Base-by-base conservation (phyloP, 2,888 invertebrate species). In the Nemurella pictetii region DNA sequence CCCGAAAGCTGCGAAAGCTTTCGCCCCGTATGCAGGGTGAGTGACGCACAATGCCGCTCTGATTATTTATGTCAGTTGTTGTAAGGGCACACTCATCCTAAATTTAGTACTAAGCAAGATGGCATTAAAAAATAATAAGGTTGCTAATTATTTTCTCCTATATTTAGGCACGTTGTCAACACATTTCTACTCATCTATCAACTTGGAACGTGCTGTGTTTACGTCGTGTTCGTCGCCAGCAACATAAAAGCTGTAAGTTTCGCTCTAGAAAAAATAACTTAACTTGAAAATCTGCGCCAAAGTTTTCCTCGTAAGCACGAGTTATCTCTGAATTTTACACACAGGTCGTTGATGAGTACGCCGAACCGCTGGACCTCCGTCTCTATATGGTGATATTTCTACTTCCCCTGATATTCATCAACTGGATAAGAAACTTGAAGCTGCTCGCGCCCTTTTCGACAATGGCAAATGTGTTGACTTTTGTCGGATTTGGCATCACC, bases 181-280 rank as follows among this genome's bases (percentile, higher is more conserved):
- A 90, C 91, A 0, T 96, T 96, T 88, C 91, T 96, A 1, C 89
- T 98, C 87, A 92, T 97, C 84, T 99, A 98, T 88, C 99, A 99
- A 90, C 92, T 99, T 88, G 99, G 99, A 80, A 97, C 97, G 82
- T 98, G 99, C 90, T 98, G 98, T 90, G 98, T 99, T 0, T 99
- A 99, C 90, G 95, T 97, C 28, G 96, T 99, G 0, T 99, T 99
- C 90, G 96, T 99, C 82, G 94, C 98, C 0, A 94, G 94, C 86
- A 98, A 97, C 90, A 92, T 98, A n/a, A 92, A 95, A 89, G 92
- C 91, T 87, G 95, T 96, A 83, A 83, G 84, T 82, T 2, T 55
- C 55, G 55, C 9, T n/a, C n/a, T n/a, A 55, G 20, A 55, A 35
- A 35, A 35, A 35, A 35, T 12, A 12, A 12, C 5, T 5, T 7